Base-by-base conservation (phyloP, 1,140 invertebrate species). In the Metopolophium dirhodum region DNA sequence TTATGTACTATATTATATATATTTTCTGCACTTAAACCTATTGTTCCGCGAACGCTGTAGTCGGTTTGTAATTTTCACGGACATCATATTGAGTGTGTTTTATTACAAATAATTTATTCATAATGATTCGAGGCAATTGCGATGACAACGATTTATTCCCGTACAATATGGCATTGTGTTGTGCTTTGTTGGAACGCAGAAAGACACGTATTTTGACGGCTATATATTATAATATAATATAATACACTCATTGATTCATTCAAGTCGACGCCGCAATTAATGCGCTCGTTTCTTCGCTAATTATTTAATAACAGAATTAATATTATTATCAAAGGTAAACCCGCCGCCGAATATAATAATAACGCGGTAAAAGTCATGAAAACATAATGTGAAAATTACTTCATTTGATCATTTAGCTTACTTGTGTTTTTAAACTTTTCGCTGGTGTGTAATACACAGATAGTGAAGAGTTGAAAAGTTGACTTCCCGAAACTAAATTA, bases 391-490 rank as follows among this genome's bases (percentile, higher is more conserved):
- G 22, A 26, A 54, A 89, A 88, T 35, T n/a, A 89, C 49, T 89
- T 35, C 47, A 51, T 35, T 88, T 51, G 35, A 89, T 57, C 22
- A 57, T 57, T 89, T 41, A 54, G 49, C 35, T 89, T 37, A 57
- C 49, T 89, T 89, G 88, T 89, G 51, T 89, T 54, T 89, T 89
- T 49, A 57, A 57, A 89, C 88, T 54, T 89, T 89, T 57, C 9
- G 88, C 26, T 3, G 20, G 23, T 37, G 47, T 37, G 26, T 89
- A n/a, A 35, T n/a, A 37, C 35, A 51, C 35, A 88, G n/a, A 89
- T 37, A 89, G 22, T 30, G 22, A 57, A 86, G 41, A 18, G 41
- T 26, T 18, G 85, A 30, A 57, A 57, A 89, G 51, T 41, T 37
- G 30, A 89, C 49, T 89, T 89, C 2, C 22, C 35, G 49, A 41